Conservation (phyloP, 2,113 vertebrate genomes). For the Propithecus coquereli region DNA sequence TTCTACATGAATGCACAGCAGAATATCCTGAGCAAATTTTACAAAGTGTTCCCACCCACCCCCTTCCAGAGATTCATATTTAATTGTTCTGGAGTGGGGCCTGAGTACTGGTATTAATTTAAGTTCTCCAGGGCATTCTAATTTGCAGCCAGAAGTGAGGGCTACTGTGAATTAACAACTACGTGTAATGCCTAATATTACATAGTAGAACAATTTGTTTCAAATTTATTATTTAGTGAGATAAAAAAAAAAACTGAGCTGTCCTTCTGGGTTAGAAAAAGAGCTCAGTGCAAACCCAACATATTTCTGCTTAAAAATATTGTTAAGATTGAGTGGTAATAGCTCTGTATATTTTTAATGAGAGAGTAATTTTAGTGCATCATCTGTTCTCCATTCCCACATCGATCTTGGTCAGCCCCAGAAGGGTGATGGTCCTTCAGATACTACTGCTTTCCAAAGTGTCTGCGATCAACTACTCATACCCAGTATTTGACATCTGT, state of each 20-base stretch:
- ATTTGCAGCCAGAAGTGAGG: neutral
- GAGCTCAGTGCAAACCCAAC: neutral
- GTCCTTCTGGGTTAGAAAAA: neutral
- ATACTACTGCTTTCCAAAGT: slow-evolving; percentile 85
- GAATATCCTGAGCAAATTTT: neutral
- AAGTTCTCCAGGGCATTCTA: neutral
- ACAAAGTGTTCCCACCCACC: neutral
- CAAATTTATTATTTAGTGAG: neutral
- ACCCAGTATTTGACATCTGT: slow-evolving; percentile 81
- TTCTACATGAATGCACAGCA: neutral
- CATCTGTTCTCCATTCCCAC: slow-evolving; percentile 69
- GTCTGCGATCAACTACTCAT: slow-evolving; percentile 76
- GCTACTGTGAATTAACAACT: neutral
- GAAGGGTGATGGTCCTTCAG: slow-evolving; percentile 71
- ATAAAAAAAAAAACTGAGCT: neutral
- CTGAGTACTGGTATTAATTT: neutral
- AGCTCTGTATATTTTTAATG: neutral
- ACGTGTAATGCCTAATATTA: neutral
- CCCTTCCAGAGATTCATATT: neutral
- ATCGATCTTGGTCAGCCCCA: slow-evolving; percentile 74
- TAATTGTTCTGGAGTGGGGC: neutral
- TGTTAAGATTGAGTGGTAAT: neutral
- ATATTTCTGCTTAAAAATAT: neutral
- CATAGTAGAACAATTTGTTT: neutral
- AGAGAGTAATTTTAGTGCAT: neutral